A percentile compares a stretch with the other conserved stretches of the same genome.
phyloP scores from a whole-genome alignment of 2,797 vertebrate species.

The Tangara arthus region DNA sequence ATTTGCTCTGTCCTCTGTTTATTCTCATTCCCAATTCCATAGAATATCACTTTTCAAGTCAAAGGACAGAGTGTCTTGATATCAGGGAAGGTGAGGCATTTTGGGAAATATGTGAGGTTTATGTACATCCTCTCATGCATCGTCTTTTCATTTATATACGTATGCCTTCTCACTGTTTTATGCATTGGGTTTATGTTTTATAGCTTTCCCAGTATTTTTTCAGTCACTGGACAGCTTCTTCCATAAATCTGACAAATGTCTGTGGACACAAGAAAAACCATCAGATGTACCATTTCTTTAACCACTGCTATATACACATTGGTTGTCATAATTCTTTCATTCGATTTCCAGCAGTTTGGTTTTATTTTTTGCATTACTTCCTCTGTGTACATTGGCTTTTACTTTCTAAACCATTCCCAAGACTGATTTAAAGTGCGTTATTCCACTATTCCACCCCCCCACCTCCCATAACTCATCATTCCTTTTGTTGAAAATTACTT shows the following conservation, averaged over 20 bases:
- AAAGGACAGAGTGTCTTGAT: neutral
- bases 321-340: neutral
- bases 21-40: neutral
- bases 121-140: neutral
- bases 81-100: neutral
- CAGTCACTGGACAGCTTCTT: neutral
- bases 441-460: fast-evolving
- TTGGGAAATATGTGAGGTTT: neutral
- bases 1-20: neutral
- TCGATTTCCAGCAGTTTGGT: neutral
- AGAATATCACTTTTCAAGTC: neutral
- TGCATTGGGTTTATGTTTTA: neutral
- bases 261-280: neutral
- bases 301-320: neutral
- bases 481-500: neutral
- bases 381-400: neutral
- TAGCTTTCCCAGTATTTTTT: neutral
- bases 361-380: neutral
- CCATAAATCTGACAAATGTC: neutral
- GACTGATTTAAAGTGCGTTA: neutral
- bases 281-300: neutral
- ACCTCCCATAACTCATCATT: neutral
- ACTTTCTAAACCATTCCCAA: neutral
- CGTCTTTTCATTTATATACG: neutral
- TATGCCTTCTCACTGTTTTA: neutral